Evolutionary conservation across 2,888 invertebrate species (phyloP).

Genomic region (Tachina lurida): DNA sequence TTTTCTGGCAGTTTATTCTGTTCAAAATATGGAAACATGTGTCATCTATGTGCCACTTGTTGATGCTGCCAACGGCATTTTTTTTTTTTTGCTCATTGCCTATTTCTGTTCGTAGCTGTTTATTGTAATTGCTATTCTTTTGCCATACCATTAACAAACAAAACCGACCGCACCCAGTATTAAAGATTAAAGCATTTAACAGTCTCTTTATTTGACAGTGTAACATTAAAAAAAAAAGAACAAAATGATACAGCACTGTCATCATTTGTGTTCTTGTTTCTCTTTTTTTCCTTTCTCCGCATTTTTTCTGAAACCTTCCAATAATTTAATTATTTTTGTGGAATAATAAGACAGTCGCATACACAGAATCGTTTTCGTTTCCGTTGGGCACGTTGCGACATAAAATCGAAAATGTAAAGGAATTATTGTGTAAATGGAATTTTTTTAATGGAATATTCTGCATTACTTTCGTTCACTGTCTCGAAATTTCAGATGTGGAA

Average conservation of each 20-base stretch:
- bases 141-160: constrained; percentile 51
- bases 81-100: constrained; percentile 19
- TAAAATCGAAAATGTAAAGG: too few relatives aligned
- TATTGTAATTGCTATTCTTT: constrained; percentile 41
- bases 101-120: neutral
- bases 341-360: neutral
- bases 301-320: constrained; percentile 13
- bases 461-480: too few relatives aligned
- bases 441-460: too few relatives aligned
- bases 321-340: neutral
- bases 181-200: constrained; percentile 54
- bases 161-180: constrained; percentile 62
- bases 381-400: too few relatives aligned
- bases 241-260: neutral
- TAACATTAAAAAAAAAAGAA: constrained; percentile 41
- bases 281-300: neutral
- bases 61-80: constrained; percentile 42
- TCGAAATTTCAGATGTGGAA: too few relatives aligned
- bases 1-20: constrained; percentile 7
- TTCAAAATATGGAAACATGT: constrained; percentile 53
- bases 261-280: neutral
- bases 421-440: too few relatives aligned
- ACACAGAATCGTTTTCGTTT: too few relatives aligned
- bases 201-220: constrained; percentile 61
- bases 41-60: constrained; percentile 29